Evolutionary conservation across 92 coral and sea anemone genomes (phyloP).

Genomic region (Meandrina meandrites): DNA sequence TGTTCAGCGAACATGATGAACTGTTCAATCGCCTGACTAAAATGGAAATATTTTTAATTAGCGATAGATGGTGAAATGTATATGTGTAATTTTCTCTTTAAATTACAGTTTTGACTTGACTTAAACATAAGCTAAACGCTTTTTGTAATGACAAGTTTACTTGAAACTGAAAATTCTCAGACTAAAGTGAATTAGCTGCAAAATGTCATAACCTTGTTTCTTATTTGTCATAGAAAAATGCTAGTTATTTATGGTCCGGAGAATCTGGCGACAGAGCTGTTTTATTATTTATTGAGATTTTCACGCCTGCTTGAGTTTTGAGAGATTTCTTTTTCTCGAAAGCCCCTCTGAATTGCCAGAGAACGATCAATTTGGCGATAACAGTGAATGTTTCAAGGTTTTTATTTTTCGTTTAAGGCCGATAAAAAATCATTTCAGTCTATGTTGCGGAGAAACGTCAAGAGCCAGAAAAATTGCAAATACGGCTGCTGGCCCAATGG

Average conservation of each 20-base stretch:
- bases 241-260: not conserved
- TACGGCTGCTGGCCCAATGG: no score
- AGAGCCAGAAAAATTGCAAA: no score
- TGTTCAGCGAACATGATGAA: not conserved
- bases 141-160: not conserved
- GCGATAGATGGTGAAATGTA: not conserved
- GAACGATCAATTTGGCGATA: no score
- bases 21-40: not conserved
- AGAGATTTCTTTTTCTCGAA: no score
- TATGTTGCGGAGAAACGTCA: no score
- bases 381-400: not conserved
- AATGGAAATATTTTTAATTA: no score
- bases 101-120: not conserved
- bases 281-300: not conserved
- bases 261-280: not conserved
- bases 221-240: not conserved
- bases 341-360: not conserved
- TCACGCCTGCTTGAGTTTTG: not conserved
- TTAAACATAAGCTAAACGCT: no score
- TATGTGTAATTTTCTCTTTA: not conserved
- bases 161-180: not conserved
- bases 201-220: not conserved
- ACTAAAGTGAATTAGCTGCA: not conserved
- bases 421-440: no score
- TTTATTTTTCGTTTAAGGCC: not conserved